These are phyloP conservation scores for Axea sp. DNA, from an alignment of 2,888 invertebrate species.

Conservation along the genomic window DNA sequence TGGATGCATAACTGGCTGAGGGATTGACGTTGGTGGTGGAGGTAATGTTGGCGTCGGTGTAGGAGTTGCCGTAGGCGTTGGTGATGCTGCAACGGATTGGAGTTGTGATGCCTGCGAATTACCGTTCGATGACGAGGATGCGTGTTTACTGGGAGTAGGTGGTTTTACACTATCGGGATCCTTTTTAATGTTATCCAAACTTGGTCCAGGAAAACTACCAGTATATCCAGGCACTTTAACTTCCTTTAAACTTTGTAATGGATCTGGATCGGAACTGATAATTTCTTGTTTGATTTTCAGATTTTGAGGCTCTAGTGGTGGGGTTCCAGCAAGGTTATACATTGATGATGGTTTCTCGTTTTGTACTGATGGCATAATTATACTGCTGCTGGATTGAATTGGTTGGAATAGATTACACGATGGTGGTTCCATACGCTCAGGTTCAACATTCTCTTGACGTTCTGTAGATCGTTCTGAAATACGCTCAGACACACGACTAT, in stretches of 20 bases:
- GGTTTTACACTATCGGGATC: conserved; percentile 83
- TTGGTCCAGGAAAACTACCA: conserved; percentile 84
- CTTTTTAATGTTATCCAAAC: conserved; percentile 87
- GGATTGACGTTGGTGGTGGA: conserved; percentile 83
- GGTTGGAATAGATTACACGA: conserved; percentile 74
- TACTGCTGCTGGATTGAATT: conserved; percentile 70
- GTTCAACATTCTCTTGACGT: conserved; percentile 62
- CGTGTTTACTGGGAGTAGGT: conserved; percentile 76
- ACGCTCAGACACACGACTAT: conserved; percentile 57
- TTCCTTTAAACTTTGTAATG: conserved; percentile 88
- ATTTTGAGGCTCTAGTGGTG: conserved; percentile 84
- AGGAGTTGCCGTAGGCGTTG: conserved; percentile 80
- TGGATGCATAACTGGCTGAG: conserved; percentile 87
- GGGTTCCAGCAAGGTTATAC: conserved; percentile 74
- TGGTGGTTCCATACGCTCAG: conserved; percentile 68
- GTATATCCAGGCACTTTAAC: conserved; percentile 89
- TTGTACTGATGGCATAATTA: conserved; percentile 63
- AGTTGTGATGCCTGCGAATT: conserved; percentile 69
- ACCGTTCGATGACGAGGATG: conserved; percentile 67
- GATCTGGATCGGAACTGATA: conserved; percentile 82
- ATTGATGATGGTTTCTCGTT: conserved; percentile 69
- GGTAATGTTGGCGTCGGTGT: conserved; percentile 84
- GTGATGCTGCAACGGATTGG: conserved; percentile 75
- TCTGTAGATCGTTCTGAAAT: conserved; percentile 63
- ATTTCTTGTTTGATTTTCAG: conserved; percentile 87